Base-by-base conservation (phyloP, 2,888 invertebrate genomes). In the Colletes collaris region DNA sequence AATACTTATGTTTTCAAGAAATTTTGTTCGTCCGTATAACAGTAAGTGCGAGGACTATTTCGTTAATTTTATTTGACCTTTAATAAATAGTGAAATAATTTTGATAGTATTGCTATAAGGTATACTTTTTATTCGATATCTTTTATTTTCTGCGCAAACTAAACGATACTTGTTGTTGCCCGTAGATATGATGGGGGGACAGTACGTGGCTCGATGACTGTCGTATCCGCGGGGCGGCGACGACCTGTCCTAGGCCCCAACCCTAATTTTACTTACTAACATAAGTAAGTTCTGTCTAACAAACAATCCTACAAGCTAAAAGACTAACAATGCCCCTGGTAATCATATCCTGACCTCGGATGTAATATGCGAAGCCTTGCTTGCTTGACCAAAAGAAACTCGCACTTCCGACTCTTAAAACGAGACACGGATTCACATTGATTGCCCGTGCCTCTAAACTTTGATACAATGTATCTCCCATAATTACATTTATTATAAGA, bases 141-240 rank as follows among this genome's bases (percentile, higher is more conserved):
- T 76, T 85, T 92, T 91, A 91, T 92, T 92, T 92, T 93, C 92
- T 93, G 93, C 92, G 92, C 92, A 93, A 92, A 93, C 92, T 93
- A 92, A 93, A 91, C 91, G 86, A 91, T 92, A 91, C 90, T 91
- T 92, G 91, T 91, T 94, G 91, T 92, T 94, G 93, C 93, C 92
- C 93, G 93, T 94, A 94, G 94, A 94, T 93, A 93, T 94, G 93
- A 93, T 94, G 93, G 94, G 94, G 93, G 93, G 93, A 94, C 94
- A 94, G 93, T 93, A 93, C 93, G 93, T 93, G 93, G 93, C 93
- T 92, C 95, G 94, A 95, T 95, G 95, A 95, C 94, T 94, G 94
- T 94, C 94, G 94, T 94, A 94, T 94, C 94, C 94, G 93, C 94
- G 94, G 94, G 94, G 94, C 94, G 94, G 93, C 93, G 94, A 94